Base-by-base conservation (phyloP, 2,797 vertebrate genomes). In the Smutsia gigantea region DNA sequence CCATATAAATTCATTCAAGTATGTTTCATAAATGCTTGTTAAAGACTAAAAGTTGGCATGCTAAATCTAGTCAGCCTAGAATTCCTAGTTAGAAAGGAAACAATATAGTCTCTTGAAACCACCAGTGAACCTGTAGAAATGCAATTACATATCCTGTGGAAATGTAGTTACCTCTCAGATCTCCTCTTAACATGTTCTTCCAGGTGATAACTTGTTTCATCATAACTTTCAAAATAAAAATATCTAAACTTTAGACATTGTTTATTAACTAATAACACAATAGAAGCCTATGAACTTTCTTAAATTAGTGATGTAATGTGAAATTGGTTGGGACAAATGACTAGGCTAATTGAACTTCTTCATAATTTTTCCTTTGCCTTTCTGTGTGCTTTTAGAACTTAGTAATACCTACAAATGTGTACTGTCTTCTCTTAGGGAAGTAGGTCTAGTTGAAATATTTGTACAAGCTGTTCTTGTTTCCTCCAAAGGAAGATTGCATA, bases 381-480 rank as follows among this genome's bases (percentile, higher is more conserved):
- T 79, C 31, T 86, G n/a, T 75, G 27, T 42, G 14, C n/a, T 95
- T 93, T 92, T 72, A 92, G 63, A 94, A 88, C 49, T 71, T 64
- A n/a, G 49, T 89, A 39, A 64, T 95, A n/a, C 81, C 89, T 93
- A 13, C 61, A 85, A 23, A 69, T 90, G 59, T 84, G 37, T 42
- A 37, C 79, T 63, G 21, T 96, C 61, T 93, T 87, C 49, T 92
- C 49, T 91, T 93, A 72, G 75, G 87, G 82, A 97, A 96, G 95
- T 90, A 90, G 74, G 75, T 93, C 4, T 68, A 66, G 93, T 95
- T 93, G 94, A 96, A 97, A 78, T 97, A 93, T 89, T 95, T 96
- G 90, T 84, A 94, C 86, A 96, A 25, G 53, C 83, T 84, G 77
- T 81, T 81, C 93, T 96, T 93, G 78, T 96, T 97, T 97, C 90